Base-by-base conservation (phyloP, 2,888 invertebrate genomes). In the Scelioninae gen. 2 region DNA sequence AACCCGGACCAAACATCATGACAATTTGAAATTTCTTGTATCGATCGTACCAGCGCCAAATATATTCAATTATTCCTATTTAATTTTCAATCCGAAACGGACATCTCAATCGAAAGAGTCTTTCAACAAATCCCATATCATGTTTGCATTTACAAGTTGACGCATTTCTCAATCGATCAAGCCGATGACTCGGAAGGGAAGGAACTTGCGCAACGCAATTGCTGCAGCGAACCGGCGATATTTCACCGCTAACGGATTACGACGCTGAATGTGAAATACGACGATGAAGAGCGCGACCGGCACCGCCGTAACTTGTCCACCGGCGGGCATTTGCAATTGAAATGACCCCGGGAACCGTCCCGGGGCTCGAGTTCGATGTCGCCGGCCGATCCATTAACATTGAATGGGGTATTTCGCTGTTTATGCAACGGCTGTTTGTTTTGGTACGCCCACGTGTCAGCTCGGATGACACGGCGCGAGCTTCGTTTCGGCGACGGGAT, bases 311-410 rank as follows among this genome's bases (percentile, higher is more conserved):
- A 46, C 37, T 28, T 50, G 18, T 50, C 61, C 52, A 64, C 53
- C 46, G 64, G 53, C n/a, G 53, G 53, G 25, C 45, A 65, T 65
- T 55, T 65, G 65, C 55, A 55, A 65, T 52, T 55, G 55, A 65
- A 65, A 55, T 65, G 65, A 55, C n/a, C 48, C 9, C 39, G 13
- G 19, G 33, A 22, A 41, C 52, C 33, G 63, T 41, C 16, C 37
- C 19, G 33, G 53, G 45, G 25, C 37, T 64, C 10, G 48, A 35
- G 46, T 31, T 28, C 55, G 65, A 55, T 65, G 65, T 55, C 55
- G 28, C 46, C 33, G 37, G 31, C 46, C 31, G 55, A 46, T 48
- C 55, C 65, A 65, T 65, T 55, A 55, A 25, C 65, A 55, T 65
- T 65, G 65, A 65, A 65, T 65, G 37, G 55, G 13, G 37, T 31